phyloP scores from a whole-genome alignment of 2,888 invertebrate genomes.

The Mystacides longicornis region DNA sequence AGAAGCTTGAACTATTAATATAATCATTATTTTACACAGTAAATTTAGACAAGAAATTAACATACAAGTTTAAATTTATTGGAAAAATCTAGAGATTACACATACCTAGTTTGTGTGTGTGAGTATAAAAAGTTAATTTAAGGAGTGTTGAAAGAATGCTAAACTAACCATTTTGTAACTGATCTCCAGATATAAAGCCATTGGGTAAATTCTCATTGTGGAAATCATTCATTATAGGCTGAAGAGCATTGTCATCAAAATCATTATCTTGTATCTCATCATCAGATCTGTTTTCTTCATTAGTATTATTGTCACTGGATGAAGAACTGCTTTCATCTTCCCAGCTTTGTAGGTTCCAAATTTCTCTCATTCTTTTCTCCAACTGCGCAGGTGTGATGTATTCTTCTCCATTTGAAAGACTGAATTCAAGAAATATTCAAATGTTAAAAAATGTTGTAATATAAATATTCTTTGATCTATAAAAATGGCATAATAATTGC shows the following conservation, averaged over 20 bases:
- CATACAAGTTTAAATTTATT: too few relatives aligned
- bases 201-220: slow-evolving; percentile 38
- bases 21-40: too few relatives aligned
- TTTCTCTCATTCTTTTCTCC: slow-evolving; percentile 64
- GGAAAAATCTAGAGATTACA: too few relatives aligned
- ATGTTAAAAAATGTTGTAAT: too few relatives aligned
- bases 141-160: background rate
- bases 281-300: slow-evolving; percentile 32
- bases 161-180: slow-evolving; percentile 34
- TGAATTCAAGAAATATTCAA: slow-evolving; percentile 31
- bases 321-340: slow-evolving; percentile 32
- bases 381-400: slow-evolving; percentile 80
- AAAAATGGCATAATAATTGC: too few relatives aligned
- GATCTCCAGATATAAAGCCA: slow-evolving; percentile 35
- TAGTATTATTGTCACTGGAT: slow-evolving; percentile 22
- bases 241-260: slow-evolving; percentile 33
- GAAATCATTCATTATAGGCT: slow-evolving; percentile 25
- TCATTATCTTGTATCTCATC: slow-evolving; percentile 34
- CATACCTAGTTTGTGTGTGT: too few relatives aligned
- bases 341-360: slow-evolving; percentile 44
- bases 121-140: background rate
- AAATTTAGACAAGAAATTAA: too few relatives aligned
- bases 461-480: too few relatives aligned
- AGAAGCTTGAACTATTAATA: too few relatives aligned
- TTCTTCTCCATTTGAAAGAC: slow-evolving; percentile 78